These are phyloP conservation scores for Nycticebus coucang DNA, from an alignment of 2,113 vertebrate species.

Conservation along the genomic window DNA sequence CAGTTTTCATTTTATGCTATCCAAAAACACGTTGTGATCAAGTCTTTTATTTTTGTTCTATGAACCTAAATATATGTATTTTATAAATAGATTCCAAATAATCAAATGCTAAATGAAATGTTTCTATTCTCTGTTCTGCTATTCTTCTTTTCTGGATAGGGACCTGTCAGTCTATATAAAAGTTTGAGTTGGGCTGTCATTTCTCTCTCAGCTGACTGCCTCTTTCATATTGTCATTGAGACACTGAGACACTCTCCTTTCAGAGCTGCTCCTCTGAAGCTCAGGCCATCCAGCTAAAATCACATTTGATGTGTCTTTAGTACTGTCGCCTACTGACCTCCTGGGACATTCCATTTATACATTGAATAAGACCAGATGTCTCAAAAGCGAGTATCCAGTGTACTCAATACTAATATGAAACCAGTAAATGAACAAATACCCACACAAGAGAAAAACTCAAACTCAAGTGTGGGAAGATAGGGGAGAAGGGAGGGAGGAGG, in stretches of 20 bases:
- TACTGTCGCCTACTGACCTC: background rate
- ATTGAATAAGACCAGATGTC: background rate
- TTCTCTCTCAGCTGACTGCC: background rate
- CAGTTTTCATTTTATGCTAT: background rate
- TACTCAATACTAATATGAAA: no score
- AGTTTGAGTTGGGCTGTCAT: background rate
- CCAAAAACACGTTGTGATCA: background rate
- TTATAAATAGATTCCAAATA: slow-evolving; percentile 9
- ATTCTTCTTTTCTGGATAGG: background rate
- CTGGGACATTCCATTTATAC: background rate
- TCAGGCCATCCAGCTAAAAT: background rate
- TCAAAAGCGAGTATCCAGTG: no score
- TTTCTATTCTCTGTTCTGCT: background rate
- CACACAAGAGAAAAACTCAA: no score
- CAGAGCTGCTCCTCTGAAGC: background rate
- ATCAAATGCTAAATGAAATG: background rate
- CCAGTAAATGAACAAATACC: no score
- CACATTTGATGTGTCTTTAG: background rate
- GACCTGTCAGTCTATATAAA: background rate
- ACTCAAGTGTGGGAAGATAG: no score
- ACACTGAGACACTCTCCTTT: background rate
- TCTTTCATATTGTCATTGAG: background rate
- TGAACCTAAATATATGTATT: background rate
- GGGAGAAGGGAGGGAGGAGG: no score
- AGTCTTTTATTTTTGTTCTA: background rate